These are phyloP conservation scores for Liposcelis brunnea DNA, from an alignment of 2,888 invertebrate genomes.

Conservation along the genomic window DNA sequence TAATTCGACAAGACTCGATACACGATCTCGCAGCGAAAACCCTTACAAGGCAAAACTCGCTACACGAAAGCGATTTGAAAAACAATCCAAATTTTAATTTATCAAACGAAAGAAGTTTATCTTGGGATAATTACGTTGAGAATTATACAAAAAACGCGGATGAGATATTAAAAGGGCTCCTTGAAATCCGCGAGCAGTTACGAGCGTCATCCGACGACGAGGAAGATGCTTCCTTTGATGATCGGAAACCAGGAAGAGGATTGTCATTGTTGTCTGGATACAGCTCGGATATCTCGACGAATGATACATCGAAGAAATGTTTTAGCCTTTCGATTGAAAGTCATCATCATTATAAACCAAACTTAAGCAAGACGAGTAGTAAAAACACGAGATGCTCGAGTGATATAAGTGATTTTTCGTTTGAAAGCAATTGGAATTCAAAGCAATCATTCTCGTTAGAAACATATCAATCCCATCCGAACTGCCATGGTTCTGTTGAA, in stretches of 20 bases:
- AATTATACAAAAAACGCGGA: background rate
- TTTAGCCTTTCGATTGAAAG: constrained; percentile 2
- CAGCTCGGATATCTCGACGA: background rate
- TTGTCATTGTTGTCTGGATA: background rate
- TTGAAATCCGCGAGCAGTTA: constrained; percentile 1
- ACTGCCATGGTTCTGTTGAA: background rate
- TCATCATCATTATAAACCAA: background rate
- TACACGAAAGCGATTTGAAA: constrained; percentile 1
- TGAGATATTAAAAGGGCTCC: background rate
- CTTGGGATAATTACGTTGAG: constrained; percentile 6
- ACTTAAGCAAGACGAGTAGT: constrained; percentile 4
- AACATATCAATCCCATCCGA: constrained; percentile 5
- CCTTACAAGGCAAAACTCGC: constrained; percentile 1
- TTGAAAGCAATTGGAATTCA: constrained; percentile 4
- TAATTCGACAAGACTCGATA: constrained; percentile 5
- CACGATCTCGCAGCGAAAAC: background rate
- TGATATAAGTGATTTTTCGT: constrained; percentile 1
- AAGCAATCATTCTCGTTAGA: constrained; percentile 1
- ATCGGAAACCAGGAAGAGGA: constrained; percentile 5
- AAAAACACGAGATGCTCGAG: constrained; percentile 3
- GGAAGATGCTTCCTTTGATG: constrained; percentile 7
- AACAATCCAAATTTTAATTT: background rate
- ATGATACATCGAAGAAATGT: no score
- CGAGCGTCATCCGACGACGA: constrained; percentile 11
- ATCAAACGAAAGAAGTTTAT: constrained; percentile 5